Evolutionary conservation across 2,113 vertebrate species (phyloP).

Genomic region (Lasiurus cinereus): DNA sequence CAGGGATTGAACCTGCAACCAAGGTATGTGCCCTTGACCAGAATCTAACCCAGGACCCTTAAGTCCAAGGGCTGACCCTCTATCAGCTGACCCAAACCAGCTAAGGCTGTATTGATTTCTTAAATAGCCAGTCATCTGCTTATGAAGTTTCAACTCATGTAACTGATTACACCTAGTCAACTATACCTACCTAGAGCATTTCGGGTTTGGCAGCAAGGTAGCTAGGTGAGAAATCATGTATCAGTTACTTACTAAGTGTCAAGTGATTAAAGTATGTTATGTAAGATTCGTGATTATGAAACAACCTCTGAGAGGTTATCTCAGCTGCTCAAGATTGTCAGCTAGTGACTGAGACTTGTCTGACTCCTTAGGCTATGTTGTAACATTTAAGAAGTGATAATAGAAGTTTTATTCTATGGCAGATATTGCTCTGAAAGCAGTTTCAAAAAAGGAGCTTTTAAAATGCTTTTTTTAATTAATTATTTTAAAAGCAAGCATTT

Average conservation of each 20-base stretch:
- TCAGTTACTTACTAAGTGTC: neutral
- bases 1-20: too few relatives aligned
- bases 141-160: neutral
- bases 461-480: neutral
- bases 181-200: neutral
- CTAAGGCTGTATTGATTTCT: neutral
- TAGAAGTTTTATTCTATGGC: neutral
- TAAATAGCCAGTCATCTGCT: neutral
- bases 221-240: neutral
- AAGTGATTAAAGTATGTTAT: neutral
- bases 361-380: neutral
- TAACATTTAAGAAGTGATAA: neutral
- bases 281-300: neutral
- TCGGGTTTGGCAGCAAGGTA: neutral
- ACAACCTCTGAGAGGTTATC: neutral
- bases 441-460: neutral
- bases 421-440: slow-evolving; percentile 43
- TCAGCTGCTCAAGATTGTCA: neutral
- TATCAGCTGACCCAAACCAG: too few relatives aligned
- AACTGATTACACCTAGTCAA: neutral
- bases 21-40: too few relatives aligned
- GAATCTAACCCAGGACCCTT: too few relatives aligned
- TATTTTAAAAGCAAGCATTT: slow-evolving; percentile 14
- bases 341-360: neutral
- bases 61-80: too few relatives aligned